A percentile compares a stretch with the other conserved stretches of the same genome.
These are phyloP conservation scores for Chrysina gloriosa DNA, from an alignment of 2,888 invertebrate genomes.

Conservation along the genomic window DNA sequence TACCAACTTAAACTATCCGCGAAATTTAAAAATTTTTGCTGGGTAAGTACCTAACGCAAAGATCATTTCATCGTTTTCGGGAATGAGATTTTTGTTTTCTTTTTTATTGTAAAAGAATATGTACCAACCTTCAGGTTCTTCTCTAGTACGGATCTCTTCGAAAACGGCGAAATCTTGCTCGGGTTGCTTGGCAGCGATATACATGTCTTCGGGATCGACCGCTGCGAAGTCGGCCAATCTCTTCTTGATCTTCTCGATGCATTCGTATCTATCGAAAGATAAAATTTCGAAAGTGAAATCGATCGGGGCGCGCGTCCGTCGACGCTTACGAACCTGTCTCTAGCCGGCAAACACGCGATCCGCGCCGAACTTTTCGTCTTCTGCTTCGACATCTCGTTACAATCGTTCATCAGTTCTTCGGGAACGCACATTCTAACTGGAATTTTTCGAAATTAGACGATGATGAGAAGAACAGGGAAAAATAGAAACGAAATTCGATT, in stretches of 20 bases:
- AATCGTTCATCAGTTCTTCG: constrained; percentile 71
- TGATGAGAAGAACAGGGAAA: too few species aligned
- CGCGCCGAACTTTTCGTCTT: constrained; percentile 71
- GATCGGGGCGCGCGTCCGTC: background rate
- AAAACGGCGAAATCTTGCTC: constrained; percentile 81
- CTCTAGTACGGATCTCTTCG: constrained; percentile 81
- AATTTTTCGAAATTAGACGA: constrained; percentile 13
- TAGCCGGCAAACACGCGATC: constrained; percentile 75
- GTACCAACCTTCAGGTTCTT: constrained; percentile 76
- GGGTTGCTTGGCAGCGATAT: constrained; percentile 78
- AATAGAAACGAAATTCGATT: background rate
- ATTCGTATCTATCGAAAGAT: constrained; percentile 71
- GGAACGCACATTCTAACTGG: constrained; percentile 83
- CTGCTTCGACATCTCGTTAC: constrained; percentile 75
- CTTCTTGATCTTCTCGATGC: constrained; percentile 79
- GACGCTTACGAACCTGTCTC: constrained; percentile 72
- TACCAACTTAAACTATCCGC: too few species aligned
- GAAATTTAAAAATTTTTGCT: too few species aligned
- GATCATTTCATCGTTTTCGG: too few species aligned
- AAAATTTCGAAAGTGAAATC: background rate
- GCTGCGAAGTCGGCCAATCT: constrained; percentile 85
- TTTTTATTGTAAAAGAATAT: background rate
- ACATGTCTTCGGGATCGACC: constrained; percentile 90
- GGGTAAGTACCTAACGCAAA: too few species aligned
- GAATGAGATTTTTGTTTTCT: too few species aligned